Evolutionary conservation across 2,113 vertebrate genomes (phyloP).

Genomic region (Meriones unguiculatus): DNA sequence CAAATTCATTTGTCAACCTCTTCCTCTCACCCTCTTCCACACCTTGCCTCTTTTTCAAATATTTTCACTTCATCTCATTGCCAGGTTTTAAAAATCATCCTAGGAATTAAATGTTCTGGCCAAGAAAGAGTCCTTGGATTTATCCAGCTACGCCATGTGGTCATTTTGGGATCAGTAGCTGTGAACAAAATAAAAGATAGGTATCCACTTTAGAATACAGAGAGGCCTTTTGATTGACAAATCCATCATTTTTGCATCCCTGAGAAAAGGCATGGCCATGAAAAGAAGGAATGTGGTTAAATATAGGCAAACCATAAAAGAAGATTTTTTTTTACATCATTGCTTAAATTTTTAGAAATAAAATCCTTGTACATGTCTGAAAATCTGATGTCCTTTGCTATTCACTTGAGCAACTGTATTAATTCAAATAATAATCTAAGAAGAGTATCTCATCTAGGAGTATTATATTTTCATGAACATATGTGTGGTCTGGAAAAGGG

Average conservation of each 20-base stretch:
- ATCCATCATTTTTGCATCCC: not conserved
- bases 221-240: not conserved
- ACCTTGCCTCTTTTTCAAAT: not conserved
- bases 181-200: not conserved
- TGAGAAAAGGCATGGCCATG: not conserved
- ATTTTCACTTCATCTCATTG: not conserved
- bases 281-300: not conserved
- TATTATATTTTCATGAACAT: slow-evolving; percentile 2
- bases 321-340: not conserved
- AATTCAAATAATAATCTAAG: not conserved
- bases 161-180: not conserved
- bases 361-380: not conserved
- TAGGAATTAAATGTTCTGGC: not conserved
- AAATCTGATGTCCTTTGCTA: not conserved
- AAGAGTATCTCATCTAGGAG: not conserved
- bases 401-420: not conserved
- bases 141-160: not conserved
- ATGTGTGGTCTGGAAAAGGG: not conserved
- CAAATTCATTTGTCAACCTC: not conserved
- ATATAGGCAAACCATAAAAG: not conserved
- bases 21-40: not conserved
- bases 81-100: not conserved
- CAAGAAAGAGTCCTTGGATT: not conserved
- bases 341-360: not conserved
- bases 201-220: not conserved